These are phyloP conservation scores for Elephantulus edwardii DNA, from an alignment of 2,113 vertebrate genomes.

Conservation along the genomic window DNA sequence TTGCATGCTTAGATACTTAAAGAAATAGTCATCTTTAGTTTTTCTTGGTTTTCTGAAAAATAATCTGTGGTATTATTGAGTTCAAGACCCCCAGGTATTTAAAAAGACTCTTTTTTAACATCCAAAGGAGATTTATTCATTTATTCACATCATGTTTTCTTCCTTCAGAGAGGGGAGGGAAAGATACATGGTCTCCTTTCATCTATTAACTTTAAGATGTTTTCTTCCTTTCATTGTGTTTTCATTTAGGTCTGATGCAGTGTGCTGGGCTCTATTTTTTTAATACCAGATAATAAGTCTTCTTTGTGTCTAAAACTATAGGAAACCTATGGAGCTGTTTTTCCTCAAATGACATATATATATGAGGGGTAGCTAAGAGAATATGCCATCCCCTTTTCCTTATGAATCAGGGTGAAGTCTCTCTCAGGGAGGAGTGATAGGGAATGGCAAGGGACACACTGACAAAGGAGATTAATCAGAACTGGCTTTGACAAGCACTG, in stretches of 20 bases:
- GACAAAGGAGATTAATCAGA: no score
- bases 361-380: neutral
- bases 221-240: neutral
- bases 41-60: neutral
- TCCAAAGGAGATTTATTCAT: neutral
- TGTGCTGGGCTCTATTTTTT: neutral
- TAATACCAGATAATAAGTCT: neutral
- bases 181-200: neutral
- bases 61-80: neutral
- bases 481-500: no score
- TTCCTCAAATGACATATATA: neutral
- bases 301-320: neutral
- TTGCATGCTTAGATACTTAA: neutral
- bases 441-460: no score
- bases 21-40: neutral
- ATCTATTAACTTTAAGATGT: neutral
- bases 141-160: neutral
- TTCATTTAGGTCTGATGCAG: conserved; percentile 14
- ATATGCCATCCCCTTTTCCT: no score
- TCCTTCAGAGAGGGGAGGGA: neutral
- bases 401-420: no score
- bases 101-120: neutral
- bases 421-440: no score
- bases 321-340: neutral
- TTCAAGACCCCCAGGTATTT: neutral